A percentile compares a stretch with the other conserved stretches of the same genome.
phyloP scores from a whole-genome alignment of 2,888 invertebrate genomes.

The Automeris io region DNA sequence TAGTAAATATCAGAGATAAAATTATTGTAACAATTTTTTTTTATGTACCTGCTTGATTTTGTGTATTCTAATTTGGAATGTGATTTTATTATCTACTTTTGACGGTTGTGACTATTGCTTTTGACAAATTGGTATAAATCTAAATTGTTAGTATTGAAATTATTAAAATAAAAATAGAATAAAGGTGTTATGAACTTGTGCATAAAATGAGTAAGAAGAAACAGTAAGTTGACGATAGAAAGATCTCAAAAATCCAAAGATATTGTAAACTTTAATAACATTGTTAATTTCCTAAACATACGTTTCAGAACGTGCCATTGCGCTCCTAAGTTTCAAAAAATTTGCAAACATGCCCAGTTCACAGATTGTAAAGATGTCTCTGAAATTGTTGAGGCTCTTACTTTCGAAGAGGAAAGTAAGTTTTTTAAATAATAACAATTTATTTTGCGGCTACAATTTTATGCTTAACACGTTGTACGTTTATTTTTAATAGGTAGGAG shows the following conservation, averaged over 20 bases:
- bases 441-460: background rate
- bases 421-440: background rate
- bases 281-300: background rate
- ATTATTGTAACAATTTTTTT: too few species aligned
- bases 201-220: slow-evolving; percentile 34
- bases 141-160: slow-evolving; percentile 21
- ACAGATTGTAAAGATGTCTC: slow-evolving; percentile 45
- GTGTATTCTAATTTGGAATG: slow-evolving; percentile 1
- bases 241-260: background rate
- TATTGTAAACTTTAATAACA: background rate
- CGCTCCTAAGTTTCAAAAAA: slow-evolving; percentile 28
- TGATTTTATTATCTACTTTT: background rate
- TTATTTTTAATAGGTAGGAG: slow-evolving; percentile 21
- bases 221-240: slow-evolving; percentile 29
- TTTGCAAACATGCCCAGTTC: slow-evolving; percentile 29
- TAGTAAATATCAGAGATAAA: too few species aligned
- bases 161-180: slow-evolving; percentile 13
- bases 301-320: slow-evolving; percentile 45
- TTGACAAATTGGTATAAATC: slow-evolving; percentile 8
- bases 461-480: background rate
- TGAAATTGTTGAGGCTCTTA: slow-evolving; percentile 54
- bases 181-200: slow-evolving; percentile 11
- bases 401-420: slow-evolving; percentile 40
- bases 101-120: too few species aligned
- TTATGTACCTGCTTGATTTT: background rate